These are phyloP conservation scores for Lagopus leucura DNA, from an alignment of 2,113 vertebrate species.

Conservation along the genomic window DNA sequence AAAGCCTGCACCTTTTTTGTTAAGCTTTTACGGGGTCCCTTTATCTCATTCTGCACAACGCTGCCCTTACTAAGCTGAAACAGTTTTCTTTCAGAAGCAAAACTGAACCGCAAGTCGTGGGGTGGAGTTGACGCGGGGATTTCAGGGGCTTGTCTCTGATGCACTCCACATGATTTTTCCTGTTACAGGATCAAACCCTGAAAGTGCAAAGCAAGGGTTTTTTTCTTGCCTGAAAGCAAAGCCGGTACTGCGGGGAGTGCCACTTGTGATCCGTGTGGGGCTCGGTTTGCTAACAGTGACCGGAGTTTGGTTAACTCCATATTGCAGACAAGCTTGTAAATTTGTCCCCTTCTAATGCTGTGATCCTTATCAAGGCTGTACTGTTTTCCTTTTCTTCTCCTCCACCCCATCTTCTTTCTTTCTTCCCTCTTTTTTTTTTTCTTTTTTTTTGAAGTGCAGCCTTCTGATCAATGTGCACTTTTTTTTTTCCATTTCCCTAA, in stretches of 20 bases:
- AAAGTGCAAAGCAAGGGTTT: background rate
- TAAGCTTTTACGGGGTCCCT: background rate
- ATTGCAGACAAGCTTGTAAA: constrained; percentile 60
- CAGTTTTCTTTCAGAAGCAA: background rate
- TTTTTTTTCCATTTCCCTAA: constrained; percentile 77
- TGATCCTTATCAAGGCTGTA: constrained; percentile 69
- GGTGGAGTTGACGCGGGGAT: background rate
- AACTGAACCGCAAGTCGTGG: background rate
- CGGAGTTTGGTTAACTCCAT: constrained; percentile 68
- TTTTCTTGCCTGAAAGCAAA: background rate
- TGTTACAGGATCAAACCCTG: background rate
- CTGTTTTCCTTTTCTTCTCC: constrained; percentile 52
- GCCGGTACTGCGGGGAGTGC: constrained; percentile 5
- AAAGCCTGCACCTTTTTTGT: background rate
- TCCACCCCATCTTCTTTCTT: constrained; percentile 43
- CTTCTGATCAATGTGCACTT: constrained; percentile 79
- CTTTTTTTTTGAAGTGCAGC: constrained; percentile 55
- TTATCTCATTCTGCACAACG: background rate
- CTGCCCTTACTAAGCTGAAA: background rate
- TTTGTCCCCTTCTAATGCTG: constrained; percentile 46
- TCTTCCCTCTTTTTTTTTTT: background rate
- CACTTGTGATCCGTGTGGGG: constrained; percentile 8
- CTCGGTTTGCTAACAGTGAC: constrained; percentile 62
- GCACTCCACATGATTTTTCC: background rate
- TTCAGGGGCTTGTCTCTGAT: background rate